phyloP scores from a whole-genome alignment of 2,797 vertebrate genomes.

The Mormyrus proboscirostris region DNA sequence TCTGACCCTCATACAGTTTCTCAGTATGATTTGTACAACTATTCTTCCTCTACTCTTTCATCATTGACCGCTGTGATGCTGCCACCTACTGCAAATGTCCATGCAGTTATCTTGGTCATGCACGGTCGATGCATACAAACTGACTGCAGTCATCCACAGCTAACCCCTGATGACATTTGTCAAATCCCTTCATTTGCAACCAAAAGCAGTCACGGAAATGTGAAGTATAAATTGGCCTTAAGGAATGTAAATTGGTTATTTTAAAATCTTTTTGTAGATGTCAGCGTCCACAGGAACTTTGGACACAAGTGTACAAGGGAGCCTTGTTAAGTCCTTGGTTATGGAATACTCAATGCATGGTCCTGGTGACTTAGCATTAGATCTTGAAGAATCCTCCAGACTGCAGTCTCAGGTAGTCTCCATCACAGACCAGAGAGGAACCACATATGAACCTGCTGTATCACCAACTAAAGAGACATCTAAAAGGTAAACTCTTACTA shows the following conservation, averaged over 20 bases:
- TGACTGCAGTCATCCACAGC: slow-evolving; percentile 9
- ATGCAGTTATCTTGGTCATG: neutral
- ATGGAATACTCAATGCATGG: slow-evolving; percentile 6
- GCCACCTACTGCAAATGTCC: neutral
- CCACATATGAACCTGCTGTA: neutral
- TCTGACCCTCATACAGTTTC: neutral
- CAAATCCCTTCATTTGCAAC: neutral
- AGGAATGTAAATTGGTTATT: neutral
- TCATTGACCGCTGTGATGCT: neutral
- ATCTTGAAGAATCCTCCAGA: slow-evolving; percentile 20
- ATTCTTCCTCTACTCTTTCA: neutral
- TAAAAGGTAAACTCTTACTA: slow-evolving; percentile 25
- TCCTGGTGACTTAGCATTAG: slow-evolving; percentile 36
- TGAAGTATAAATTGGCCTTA: neutral
- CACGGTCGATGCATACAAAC: neutral
- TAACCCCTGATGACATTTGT: neutral
- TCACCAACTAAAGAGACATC: slow-evolving; percentile 32
- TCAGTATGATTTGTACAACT: neutral
- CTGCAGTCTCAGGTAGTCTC: slow-evolving; percentile 41
- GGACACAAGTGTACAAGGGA: neutral
- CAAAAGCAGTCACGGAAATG: neutral
- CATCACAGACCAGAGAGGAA: slow-evolving; percentile 33
- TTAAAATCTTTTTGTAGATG: neutral
- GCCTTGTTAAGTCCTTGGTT: neutral
- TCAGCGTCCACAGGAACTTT: neutral